Base-by-base conservation (phyloP, 2,888 invertebrate species). In the Scaptomyza parva region DNA sequence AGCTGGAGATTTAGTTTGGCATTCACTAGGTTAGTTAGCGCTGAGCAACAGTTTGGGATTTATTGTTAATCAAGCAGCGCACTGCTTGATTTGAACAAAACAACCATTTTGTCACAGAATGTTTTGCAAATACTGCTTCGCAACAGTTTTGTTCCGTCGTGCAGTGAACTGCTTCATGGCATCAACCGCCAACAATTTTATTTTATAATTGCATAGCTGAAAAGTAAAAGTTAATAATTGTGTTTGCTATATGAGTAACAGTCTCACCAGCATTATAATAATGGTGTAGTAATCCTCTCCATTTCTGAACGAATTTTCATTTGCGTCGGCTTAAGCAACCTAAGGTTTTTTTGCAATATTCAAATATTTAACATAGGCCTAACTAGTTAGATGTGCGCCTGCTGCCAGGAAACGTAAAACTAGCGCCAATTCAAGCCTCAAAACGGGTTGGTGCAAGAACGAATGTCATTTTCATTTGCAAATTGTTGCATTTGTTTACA, bases 151-250 rank as follows among this genome's bases (percentile, higher is more conserved):
- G n/a, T n/a, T n/a, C n/a, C n/a, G n/a, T n/a, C n/a, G n/a, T n/a
- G n/a, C n/a, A n/a, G n/a, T n/a, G n/a, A n/a, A n/a, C n/a, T n/a
- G n/a, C n/a, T n/a, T n/a, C n/a, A n/a, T 3, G 3, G 5, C 17
- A 18, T 57, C 30, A 12, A 40, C 48, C 48, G 48, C 48, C 48
- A 48, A 9, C 17, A 57, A 33, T 24, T 48, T 30, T 24, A 18
- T 40, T 8, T 57, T 48, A 17, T 11, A 24, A 11, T 48, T 57
- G 30, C 40, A 14, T 9, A 58, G 4, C 48, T 48, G 14, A n/a
- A 20, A 18, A 7, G 0, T 3, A 18, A 18, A 17, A 22, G 8
- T 2, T n/a, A 33, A 4, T 33, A 33, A 5, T 4, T n/a, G n/a
- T n/a, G n/a, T n/a, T n/a, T 33, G n/a, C 1, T 33, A n/a, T 8